Evolutionary conservation across 2,888 invertebrate genomes (phyloP).

Genomic region (Pheosia gnoma): DNA sequence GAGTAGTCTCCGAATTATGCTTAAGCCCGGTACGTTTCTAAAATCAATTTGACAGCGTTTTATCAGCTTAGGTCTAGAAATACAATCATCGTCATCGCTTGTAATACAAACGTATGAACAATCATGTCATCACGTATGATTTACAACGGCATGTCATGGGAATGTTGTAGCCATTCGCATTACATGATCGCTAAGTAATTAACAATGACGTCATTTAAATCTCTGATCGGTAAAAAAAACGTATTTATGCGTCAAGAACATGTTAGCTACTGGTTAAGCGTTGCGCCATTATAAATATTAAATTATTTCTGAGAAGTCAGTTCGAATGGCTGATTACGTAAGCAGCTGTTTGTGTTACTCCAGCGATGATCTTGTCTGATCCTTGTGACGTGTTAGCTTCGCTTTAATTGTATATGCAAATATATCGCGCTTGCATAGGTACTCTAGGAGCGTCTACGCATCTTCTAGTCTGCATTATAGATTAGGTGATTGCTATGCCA

Average conservation of each 20-base stretch:
- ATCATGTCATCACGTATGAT: slow-evolving; percentile 32
- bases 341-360: slow-evolving; percentile 57
- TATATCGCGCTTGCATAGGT: slow-evolving; percentile 7
- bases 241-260: slow-evolving; percentile 58
- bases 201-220: slow-evolving; percentile 66
- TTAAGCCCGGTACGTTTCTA: no score
- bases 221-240: slow-evolving; percentile 58
- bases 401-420: slow-evolving; percentile 33
- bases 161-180: slow-evolving; percentile 46
- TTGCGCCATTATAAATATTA: slow-evolving; percentile 61
- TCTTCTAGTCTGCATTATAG: no score
- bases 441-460: no score
- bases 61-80: slow-evolving; percentile 11
- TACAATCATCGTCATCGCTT: slow-evolving; percentile 20
- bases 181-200: slow-evolving; percentile 45
- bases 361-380: slow-evolving; percentile 50
- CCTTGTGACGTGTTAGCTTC: slow-evolving; percentile 35
- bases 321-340: slow-evolving; percentile 67
- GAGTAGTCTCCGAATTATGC: no score
- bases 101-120: slow-evolving; percentile 33
- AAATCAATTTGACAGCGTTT: not conserved
- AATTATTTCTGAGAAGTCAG: slow-evolving; percentile 68
- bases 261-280: slow-evolving; percentile 53
- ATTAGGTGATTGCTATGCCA: not conserved
- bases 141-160: slow-evolving; percentile 45